Percentiles rank a stretch among this genome's conserved stretches.
Evolutionary conservation across 2,113 vertebrate genomes (phyloP).

Genomic region (Hiodon alosoides): DNA sequence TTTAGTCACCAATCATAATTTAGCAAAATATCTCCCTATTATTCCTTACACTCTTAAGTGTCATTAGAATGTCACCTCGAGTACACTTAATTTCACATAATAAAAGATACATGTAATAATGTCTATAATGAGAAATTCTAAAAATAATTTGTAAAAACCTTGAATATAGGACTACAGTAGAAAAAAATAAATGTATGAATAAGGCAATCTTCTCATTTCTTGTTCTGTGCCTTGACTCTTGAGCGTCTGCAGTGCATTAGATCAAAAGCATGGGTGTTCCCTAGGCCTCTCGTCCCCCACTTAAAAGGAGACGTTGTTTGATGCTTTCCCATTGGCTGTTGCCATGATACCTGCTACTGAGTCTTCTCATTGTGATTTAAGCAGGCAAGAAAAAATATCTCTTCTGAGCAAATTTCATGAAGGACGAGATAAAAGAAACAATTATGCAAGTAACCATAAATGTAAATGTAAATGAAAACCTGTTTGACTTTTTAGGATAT

Average conservation of each 20-base stretch:
- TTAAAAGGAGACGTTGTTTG: constrained; percentile 18
- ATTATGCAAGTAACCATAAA: background rate
- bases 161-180: background rate
- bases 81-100: too few species aligned
- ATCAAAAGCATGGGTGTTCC: constrained; percentile 31
- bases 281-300: constrained; percentile 46
- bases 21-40: too few species aligned
- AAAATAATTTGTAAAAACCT: too few species aligned
- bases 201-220: background rate
- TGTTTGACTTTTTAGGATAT: background rate
- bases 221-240: background rate
- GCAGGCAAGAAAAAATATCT: constrained; percentile 1
- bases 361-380: background rate
- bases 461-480: background rate
- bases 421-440: background rate
- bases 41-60: too few species aligned
- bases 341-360: constrained; percentile 44
- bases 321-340: constrained; percentile 44
- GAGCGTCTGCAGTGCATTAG: background rate
- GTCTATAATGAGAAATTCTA: too few species aligned
- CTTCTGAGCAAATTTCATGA: background rate
- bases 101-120: too few species aligned
- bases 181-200: background rate
- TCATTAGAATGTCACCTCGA: too few species aligned
- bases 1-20: too few species aligned